Conservation (phyloP, 2,888 invertebrate genomes). For the Pheosia gnoma region DNA sequence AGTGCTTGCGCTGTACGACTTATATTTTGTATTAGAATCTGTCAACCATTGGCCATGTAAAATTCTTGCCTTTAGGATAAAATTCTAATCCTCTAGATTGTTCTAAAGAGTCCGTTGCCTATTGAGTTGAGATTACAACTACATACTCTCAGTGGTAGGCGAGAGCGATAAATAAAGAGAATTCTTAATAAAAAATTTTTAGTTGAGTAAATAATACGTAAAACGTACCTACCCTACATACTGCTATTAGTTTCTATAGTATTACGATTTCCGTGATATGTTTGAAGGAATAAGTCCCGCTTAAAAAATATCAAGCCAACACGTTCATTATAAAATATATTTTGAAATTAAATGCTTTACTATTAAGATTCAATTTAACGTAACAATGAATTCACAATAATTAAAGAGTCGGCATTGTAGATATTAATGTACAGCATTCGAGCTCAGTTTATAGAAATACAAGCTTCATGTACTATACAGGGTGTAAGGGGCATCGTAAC, state of each 20-base stretch:
- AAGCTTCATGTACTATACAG: conserved; percentile 6
- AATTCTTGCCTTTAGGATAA: conserved; percentile 58
- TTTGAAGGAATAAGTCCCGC: too few relatives aligned
- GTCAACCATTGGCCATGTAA: conserved; percentile 35
- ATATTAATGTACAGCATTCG: conserved; percentile 72
- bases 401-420: conserved; percentile 62
- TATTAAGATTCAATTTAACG: conserved; percentile 42
- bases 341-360: conserved; percentile 32
- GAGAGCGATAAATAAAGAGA: conserved; percentile 2
- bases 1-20: conserved; percentile 69
- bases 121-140: too few relatives aligned
- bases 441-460: conserved; percentile 37
- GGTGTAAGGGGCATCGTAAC: too few relatives aligned
- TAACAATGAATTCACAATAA: conserved; percentile 56
- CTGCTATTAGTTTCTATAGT: too few relatives aligned
- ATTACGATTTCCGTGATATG: too few relatives aligned
- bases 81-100: conserved; percentile 51
- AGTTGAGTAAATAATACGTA: too few relatives aligned
- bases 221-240: too few relatives aligned
- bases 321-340: conserved; percentile 30
- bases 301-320: too few relatives aligned
- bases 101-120: conserved; percentile 52
- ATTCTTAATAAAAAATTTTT: too few relatives aligned
- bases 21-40: conserved; percentile 56
- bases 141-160: too few relatives aligned